Conservation (phyloP, 2,888 invertebrate genomes). For the Amphipoea lucens region DNA sequence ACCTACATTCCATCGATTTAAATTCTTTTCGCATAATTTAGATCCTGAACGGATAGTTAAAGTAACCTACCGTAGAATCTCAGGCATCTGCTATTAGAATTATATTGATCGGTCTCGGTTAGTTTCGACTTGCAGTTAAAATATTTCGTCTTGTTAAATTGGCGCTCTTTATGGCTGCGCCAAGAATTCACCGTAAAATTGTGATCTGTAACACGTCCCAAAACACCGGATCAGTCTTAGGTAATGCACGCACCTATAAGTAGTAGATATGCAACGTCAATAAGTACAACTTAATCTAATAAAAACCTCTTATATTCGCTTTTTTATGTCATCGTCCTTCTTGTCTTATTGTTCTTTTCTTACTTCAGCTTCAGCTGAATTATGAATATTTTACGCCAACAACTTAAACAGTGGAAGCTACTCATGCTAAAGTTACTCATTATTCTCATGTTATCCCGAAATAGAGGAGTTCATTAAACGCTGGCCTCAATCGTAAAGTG, state of each 20-base stretch:
- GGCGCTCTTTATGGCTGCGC: conserved; percentile 61
- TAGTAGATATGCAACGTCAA: conserved; percentile 18
- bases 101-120: conserved; percentile 65
- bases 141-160: conserved; percentile 64
- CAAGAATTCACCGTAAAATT: conserved; percentile 66
- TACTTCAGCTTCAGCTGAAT: background rate
- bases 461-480: conserved; percentile 80
- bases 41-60: conserved; percentile 55
- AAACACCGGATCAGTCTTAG: conserved; percentile 30
- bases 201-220: conserved; percentile 55
- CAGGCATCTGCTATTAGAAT: conserved; percentile 63
- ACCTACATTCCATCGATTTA: conserved; percentile 52
- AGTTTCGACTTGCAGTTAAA: conserved; percentile 63
- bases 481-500: conserved; percentile 77
- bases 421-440: conserved; percentile 17
- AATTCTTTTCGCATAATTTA: conserved; percentile 52
- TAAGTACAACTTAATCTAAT: background rate
- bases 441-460: conserved; percentile 66
- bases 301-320: background rate
- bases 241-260: conserved; percentile 27
- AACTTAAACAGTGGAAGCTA: conserved; percentile 15
- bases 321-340: background rate
- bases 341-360: no score
- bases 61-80: conserved; percentile 55
- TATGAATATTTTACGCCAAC: conserved; percentile 2